A percentile compares a stretch with the other conserved stretches of the same genome.
Conservation (phyloP, 2,888 invertebrate species). For the Heliconius cydno region DNA sequence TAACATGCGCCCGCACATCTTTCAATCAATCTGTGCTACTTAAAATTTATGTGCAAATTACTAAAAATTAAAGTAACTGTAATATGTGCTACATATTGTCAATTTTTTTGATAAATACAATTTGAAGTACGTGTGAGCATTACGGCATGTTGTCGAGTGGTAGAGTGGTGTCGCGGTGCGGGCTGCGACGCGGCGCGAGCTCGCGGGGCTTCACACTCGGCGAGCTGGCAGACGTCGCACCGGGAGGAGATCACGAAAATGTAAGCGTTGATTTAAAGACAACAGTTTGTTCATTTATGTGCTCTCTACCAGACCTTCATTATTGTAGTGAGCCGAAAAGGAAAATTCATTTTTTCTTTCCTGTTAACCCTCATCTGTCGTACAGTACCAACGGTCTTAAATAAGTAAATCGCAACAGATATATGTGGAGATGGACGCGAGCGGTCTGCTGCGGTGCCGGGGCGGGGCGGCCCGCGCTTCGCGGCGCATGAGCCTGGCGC, state of each 20-base stretch:
- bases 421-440: slow-evolving; percentile 59
- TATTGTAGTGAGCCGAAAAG: background rate
- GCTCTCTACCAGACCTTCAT: background rate
- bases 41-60: background rate
- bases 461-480: slow-evolving; percentile 48
- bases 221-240: slow-evolving; percentile 57
- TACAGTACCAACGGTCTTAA: background rate
- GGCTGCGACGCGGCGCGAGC: slow-evolving; percentile 58
- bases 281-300: background rate
- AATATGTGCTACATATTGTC: background rate
- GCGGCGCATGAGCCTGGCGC: slow-evolving; percentile 48
- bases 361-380: background rate
- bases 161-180: slow-evolving; percentile 60
- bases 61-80: background rate
- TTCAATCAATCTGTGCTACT: background rate
- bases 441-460: slow-evolving; percentile 46
- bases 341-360: background rate
- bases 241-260: slow-evolving; percentile 12
- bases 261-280: slow-evolving; percentile 8
- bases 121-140: background rate
- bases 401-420: slow-evolving; percentile 52
- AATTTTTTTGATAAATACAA: background rate
- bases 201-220: slow-evolving; percentile 57
- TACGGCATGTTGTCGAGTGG: slow-evolving; percentile 34
- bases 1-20: slow-evolving; percentile 31